phyloP scores from a whole-genome alignment of 2,888 invertebrate species.

The Heliconius erato region DNA sequence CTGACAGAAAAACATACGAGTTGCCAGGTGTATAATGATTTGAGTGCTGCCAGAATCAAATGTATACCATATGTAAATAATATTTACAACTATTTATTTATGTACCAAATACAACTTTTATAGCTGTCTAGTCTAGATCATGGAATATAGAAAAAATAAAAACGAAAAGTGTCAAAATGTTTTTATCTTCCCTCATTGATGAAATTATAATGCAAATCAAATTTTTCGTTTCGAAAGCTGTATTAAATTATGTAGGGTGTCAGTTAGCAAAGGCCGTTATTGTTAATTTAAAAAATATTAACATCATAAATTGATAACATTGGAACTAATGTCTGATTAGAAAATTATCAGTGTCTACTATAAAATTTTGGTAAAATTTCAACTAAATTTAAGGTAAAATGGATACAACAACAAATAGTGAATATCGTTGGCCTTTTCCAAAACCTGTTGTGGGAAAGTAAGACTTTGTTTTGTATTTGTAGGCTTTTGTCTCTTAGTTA shows the following conservation, averaged over 20 bases:
- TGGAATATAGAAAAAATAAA: constrained; percentile 60
- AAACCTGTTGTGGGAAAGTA: constrained; percentile 86
- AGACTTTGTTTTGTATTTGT: constrained; percentile 47
- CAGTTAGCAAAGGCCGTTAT: constrained; percentile 78
- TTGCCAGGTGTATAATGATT: constrained; percentile 52
- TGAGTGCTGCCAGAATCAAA: constrained; percentile 24
- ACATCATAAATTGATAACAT: constrained; percentile 67
- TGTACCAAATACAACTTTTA: not conserved
- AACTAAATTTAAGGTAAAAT: constrained; percentile 57
- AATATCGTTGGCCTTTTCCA: constrained; percentile 87
- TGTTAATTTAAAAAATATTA: constrained; percentile 81
- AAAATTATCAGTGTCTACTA: not conserved
- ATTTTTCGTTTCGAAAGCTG: constrained; percentile 80
- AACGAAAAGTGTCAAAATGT: constrained; percentile 77
- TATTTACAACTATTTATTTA: not conserved
- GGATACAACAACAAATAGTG: constrained; percentile 80
- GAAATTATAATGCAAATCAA: constrained; percentile 79
- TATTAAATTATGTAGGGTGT: constrained; percentile 85
- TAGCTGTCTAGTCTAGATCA: constrained; percentile 42
- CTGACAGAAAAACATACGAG: constrained; percentile 75
- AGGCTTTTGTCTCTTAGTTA: not conserved
- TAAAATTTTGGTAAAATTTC: not conserved
- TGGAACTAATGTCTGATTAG: not conserved
- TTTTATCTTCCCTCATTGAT: constrained; percentile 84
- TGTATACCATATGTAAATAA: constrained; percentile 23